These are phyloP conservation scores for Ochropleura plecta DNA, from an alignment of 2,888 invertebrate species.

Conservation along the genomic window DNA sequence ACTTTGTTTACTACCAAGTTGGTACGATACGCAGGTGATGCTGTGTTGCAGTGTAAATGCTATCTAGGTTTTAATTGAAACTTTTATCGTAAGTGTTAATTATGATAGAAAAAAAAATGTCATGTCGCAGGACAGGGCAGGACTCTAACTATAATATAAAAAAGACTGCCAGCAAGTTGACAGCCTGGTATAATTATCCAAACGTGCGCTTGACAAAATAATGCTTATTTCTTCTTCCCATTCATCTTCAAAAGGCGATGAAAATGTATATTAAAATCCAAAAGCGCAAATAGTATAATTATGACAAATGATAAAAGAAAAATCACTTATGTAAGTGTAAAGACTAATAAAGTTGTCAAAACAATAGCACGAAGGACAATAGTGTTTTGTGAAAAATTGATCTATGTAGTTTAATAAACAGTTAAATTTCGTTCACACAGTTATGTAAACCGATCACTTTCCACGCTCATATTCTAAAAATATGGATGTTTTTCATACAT, in stretches of 20 bases:
- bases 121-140: neutral
- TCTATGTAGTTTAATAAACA: constrained; percentile 12
- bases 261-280: neutral
- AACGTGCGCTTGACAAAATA: no score
- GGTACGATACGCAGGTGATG: neutral
- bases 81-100: neutral
- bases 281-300: neutral
- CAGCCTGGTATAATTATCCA: neutral
- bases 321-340: neutral
- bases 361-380: constrained; percentile 42
- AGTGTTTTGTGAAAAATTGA: constrained; percentile 38
- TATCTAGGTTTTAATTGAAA: neutral
- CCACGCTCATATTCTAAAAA: neutral
- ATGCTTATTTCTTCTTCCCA: neutral
- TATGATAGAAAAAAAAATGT: neutral
- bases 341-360: constrained; percentile 35
- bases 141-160: neutral
- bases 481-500: neutral
- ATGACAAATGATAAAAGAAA: constrained; percentile 7
- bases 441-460: constrained; percentile 1
- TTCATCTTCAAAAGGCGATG: neutral
- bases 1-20: neutral
- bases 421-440: constrained; percentile 21
- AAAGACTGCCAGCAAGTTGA: neutral
- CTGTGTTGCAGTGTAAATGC: no score